Evolutionary conservation across 2,113 vertebrate genomes (phyloP).

Genomic region (Charadrius vociferus): DNA sequence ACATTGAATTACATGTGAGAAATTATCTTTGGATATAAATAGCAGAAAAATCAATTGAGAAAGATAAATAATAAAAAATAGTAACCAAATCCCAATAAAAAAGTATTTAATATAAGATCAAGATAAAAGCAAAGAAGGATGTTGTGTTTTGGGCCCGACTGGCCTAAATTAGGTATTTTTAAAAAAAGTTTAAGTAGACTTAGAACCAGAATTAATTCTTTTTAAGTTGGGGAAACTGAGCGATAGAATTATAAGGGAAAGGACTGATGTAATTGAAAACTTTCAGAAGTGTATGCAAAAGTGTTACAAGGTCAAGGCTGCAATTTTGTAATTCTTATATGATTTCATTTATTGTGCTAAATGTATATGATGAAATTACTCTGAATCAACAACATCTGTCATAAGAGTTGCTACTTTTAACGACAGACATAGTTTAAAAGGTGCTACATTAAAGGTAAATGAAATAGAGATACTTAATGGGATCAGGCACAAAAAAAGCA

Average conservation of each 20-base stretch:
- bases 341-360: background rate
- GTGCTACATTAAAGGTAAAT: background rate
- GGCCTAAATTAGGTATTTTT: background rate
- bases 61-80: conserved; percentile 17
- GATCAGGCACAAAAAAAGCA: background rate
- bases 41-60: conserved; percentile 14
- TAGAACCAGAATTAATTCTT: background rate
- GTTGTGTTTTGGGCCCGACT: too few relatives aligned
- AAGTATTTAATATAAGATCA: background rate
- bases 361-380: background rate
- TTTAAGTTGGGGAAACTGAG: background rate
- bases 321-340: background rate
- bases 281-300: background rate
- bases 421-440: background rate
- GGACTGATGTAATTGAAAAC: background rate
- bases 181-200: background rate
- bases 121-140: background rate
- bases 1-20: background rate
- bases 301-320: background rate
- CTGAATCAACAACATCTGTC: background rate
- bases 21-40: background rate
- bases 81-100: background rate
- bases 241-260: background rate
- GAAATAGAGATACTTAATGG: background rate
- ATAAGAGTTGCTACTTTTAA: background rate